These are phyloP conservation scores for Alligator sinensis DNA, from an alignment of 2,113 vertebrate genomes.

Conservation along the genomic window DNA sequence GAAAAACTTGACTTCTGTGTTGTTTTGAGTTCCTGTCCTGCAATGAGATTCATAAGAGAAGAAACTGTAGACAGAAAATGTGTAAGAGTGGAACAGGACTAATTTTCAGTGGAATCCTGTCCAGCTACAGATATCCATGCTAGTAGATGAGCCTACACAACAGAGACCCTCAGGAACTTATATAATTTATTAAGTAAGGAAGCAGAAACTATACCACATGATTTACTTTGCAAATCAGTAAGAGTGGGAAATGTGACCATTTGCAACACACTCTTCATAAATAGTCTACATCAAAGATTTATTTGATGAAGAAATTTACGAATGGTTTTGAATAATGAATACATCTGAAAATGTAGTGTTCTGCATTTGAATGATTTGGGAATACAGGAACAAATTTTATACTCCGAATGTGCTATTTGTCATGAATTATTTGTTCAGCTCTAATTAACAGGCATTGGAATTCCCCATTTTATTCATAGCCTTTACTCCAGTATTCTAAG, in stretches of 20 bases:
- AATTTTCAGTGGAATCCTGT: too few relatives aligned
- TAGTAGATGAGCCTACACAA: background rate
- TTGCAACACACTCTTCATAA: background rate
- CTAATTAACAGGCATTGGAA: background rate
- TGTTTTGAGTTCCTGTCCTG: background rate
- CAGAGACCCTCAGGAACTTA: background rate
- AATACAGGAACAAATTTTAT: background rate
- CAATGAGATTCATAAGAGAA: background rate
- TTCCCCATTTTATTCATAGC: background rate
- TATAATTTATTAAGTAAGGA: background rate
- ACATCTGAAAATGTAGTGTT: background rate
- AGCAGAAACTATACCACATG: background rate
- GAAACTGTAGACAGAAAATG: background rate
- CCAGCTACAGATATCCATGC: background rate
- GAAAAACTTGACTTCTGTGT: background rate
- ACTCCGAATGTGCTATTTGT: background rate
- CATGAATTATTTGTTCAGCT: background rate
- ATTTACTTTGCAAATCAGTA: background rate
- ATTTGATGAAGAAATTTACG: background rate
- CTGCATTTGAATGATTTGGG: background rate
- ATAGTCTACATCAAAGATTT: background rate
- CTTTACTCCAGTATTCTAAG: background rate
- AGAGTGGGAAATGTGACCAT: background rate
- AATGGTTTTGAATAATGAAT: background rate
- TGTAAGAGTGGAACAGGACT: too few relatives aligned